A percentile compares a stretch with the other conserved stretches of the same genome.
These are phyloP conservation scores for Cisticola juncidis DNA, from an alignment of 2,113 vertebrate species.

Conservation along the genomic window DNA sequence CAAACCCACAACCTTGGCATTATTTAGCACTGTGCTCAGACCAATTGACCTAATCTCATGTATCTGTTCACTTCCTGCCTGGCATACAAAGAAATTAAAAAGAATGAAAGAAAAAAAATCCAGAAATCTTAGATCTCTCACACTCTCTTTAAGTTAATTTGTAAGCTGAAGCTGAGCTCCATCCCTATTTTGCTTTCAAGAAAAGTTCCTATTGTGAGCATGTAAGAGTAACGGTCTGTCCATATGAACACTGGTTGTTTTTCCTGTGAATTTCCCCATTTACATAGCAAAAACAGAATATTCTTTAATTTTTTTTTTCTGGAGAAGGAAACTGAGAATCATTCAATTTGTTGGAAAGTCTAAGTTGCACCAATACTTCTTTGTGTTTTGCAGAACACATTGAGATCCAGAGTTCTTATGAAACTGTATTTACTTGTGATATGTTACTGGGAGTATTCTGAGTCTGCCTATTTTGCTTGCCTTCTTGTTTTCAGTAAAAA, in stretches of 20 bases:
- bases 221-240: not conserved
- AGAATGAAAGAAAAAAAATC: not conserved
- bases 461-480: not conserved
- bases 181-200: not conserved
- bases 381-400: not conserved
- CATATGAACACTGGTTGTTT: not conserved
- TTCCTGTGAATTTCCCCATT: not conserved
- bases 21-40: not conserved
- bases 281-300: not conserved
- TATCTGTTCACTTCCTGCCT: not conserved
- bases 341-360: not conserved
- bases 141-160: not conserved
- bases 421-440: not conserved
- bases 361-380: not conserved
- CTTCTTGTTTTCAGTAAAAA: not conserved
- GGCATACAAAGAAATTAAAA: not conserved
- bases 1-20: not conserved
- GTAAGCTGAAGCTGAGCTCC: not conserved
- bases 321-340: not conserved
- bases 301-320: not conserved
- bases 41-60: not conserved
- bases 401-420: not conserved
- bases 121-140: not conserved
- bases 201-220: not conserved
- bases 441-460: not conserved